phyloP scores from a whole-genome alignment of 2,888 invertebrate genomes.

The Agriopis aurantiaria region DNA sequence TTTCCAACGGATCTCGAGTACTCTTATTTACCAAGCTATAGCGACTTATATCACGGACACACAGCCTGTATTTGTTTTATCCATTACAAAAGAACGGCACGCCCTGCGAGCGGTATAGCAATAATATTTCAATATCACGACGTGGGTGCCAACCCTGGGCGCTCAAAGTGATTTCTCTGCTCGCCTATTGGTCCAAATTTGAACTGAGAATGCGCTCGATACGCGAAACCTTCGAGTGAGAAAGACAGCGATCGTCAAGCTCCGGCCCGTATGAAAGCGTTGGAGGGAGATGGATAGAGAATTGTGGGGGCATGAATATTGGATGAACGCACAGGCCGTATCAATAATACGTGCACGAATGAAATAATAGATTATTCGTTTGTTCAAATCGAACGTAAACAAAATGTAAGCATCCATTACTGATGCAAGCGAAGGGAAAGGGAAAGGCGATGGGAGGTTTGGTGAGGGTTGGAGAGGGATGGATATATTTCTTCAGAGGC shows the following conservation, averaged over 20 bases:
- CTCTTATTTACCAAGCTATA: constrained; percentile 72
- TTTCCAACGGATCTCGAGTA: constrained; percentile 70
- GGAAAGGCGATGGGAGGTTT: constrained; percentile 49
- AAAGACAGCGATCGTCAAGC: constrained; percentile 52
- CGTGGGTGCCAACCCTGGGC: constrained; percentile 69
- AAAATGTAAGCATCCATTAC: constrained; percentile 84
- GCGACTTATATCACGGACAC: constrained; percentile 52
- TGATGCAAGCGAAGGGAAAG: constrained; percentile 66
- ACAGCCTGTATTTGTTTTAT: constrained; percentile 78
- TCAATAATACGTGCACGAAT: constrained; percentile 86
- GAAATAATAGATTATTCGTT: constrained; percentile 87
- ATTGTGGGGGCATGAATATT: constrained; percentile 73
- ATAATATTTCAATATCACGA: constrained; percentile 83
- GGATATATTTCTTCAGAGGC: constrained; percentile 52
- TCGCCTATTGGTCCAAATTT: constrained; percentile 68
- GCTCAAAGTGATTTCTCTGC: constrained; percentile 75
- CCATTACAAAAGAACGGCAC: constrained; percentile 80
- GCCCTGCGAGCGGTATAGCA: constrained; percentile 73
- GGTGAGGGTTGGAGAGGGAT: constrained; percentile 60
- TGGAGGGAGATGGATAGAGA: constrained; percentile 61
- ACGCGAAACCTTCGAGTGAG: constrained; percentile 58
- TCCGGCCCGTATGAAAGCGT: constrained; percentile 12
- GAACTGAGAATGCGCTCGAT: constrained; percentile 62
- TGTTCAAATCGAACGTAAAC: constrained; percentile 86
- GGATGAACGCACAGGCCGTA: constrained; percentile 79